Percentiles rank a stretch among this genome's conserved stretches.
Evolutionary conservation across 2,113 vertebrate genomes (phyloP).

Genomic region (Condylura cristata): DNA sequence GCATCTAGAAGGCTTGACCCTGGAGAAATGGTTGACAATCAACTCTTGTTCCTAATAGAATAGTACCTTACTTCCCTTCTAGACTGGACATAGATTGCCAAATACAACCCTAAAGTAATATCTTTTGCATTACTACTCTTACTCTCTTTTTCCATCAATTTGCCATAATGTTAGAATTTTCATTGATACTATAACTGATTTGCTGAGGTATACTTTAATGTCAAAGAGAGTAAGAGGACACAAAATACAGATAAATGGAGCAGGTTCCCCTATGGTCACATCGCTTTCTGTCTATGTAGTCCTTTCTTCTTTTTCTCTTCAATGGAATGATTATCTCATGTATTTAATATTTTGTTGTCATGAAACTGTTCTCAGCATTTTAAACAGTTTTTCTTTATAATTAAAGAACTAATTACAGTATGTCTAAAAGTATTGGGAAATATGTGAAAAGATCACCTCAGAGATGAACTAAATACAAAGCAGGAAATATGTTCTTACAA

Average conservation of each 20-base stretch:
- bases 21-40: no score
- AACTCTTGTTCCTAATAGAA: not conserved
- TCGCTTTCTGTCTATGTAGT: not conserved
- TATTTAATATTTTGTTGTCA: not conserved
- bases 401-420: not conserved
- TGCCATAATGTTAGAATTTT: not conserved
- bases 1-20: not conserved
- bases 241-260: not conserved
- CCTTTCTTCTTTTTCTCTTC: not conserved
- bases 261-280: not conserved
- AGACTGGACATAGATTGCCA: not conserved
- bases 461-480: not conserved
- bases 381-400: not conserved
- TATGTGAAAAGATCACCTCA: not conserved
- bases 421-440: not conserved
- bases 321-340: not conserved
- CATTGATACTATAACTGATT: not conserved
- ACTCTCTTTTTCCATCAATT: not conserved
- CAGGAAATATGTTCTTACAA: not conserved
- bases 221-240: not conserved
- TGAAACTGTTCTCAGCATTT: not conserved
- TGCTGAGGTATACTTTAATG: not conserved
- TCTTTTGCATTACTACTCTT: not conserved
- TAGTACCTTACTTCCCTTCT: not conserved
- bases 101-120: not conserved